Evolutionary conservation across 2,113 vertebrate species (phyloP).

Genomic region (Chunga burmeisteri): DNA sequence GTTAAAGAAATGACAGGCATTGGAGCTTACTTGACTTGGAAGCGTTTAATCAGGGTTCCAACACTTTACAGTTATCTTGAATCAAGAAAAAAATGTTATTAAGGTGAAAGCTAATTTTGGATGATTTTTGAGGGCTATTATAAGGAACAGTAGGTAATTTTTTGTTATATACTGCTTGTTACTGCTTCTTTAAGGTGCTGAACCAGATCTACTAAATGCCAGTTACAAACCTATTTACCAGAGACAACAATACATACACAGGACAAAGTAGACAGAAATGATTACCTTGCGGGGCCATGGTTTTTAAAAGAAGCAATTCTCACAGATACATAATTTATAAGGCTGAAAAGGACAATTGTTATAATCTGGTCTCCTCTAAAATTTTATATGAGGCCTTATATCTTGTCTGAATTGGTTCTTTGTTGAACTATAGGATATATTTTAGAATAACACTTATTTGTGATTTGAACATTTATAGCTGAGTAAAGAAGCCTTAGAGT

Average conservation of each 20-base stretch:
- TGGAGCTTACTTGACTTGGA: neutral
- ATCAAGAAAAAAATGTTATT: neutral
- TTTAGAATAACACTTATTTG: neutral
- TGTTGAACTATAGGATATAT: conserved; percentile 8
- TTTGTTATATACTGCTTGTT: neutral
- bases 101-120: neutral
- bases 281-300: neutral
- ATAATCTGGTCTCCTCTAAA: conserved; percentile 13
- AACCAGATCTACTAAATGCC: neutral
- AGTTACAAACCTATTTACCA: conserved; percentile 19
- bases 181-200: neutral
- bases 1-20: neutral
- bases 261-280: conserved; percentile 45
- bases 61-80: neutral
- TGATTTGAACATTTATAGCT: neutral
- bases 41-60: neutral
- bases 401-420: conserved; percentile 18
- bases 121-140: neutral
- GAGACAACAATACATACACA: neutral
- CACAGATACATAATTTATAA: conserved; percentile 45
- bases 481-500: neutral
- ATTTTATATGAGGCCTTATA: conserved; percentile 1
- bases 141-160: neutral
- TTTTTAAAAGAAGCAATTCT: conserved; percentile 42
- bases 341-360: conserved; percentile 23